Evolutionary conservation across 1,140 invertebrate genomes (phyloP), one percentile per base, ranked within the genome.

Genomic region (Lasioglossum albipes): DNA sequence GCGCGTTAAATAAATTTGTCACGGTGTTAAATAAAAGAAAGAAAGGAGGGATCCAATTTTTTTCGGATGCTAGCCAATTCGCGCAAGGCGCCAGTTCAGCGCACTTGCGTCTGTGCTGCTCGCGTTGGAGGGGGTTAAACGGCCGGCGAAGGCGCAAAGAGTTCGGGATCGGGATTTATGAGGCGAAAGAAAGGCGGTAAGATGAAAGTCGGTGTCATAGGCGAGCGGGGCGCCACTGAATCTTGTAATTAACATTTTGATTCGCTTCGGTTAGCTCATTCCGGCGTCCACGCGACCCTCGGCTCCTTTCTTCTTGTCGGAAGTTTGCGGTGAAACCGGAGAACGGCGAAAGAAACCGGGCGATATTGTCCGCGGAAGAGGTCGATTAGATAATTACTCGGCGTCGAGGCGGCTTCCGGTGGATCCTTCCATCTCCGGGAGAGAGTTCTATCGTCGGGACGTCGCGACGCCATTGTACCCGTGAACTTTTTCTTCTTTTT

Each of bases 311-410:
- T 52, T 7, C 27, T 10, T 10, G 49, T 75, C 70, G 62, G 65
- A 75, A 75, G 64, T 80, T 75, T 62, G 41, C 27, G 13, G 16
- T 52, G 49, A 16, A 67, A 61, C 42, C 45, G 68, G 59, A 64
- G n/a, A 49, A 7, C 72, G 31, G 3, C n/a, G 18, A 42, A 77
- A 80, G 65, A 71, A 62, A 74, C n/a, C 45, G 61, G 18, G 67
- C 22, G 66, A 76, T 81, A 77, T 77, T 70, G 59, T 81, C 49
- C 57, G 59, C 67, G 67, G 61, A 81, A 66, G 59, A 54, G 74
- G 73, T 76, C 74, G 74, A 81, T 81, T 77, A 77, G 79, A 77
- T 77, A 81, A 81, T 81, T 77, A 81, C 69, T 75, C 74, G 54
- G 22, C 27, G 7, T 36, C 22, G 45, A 42, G n/a, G 22, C 70